Evolutionary conservation across 2,888 invertebrate species (phyloP), one percentile per base, ranked within the genome.

Genomic region (Dione vanillae): DNA sequence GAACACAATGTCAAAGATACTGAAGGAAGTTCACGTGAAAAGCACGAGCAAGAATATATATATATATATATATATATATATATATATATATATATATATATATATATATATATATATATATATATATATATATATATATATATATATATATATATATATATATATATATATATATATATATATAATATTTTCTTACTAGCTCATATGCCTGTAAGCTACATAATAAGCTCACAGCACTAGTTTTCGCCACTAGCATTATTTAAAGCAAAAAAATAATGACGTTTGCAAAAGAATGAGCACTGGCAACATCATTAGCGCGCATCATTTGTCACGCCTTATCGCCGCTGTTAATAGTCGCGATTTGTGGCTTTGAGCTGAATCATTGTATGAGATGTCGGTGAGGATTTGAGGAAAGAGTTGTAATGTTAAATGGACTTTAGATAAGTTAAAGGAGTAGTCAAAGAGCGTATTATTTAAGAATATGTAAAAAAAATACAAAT

Each of bases 281-380:
- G 62, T 52, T 61, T 52, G 2, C 68, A 54, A 35, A 68, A 45
- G 51, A 16, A 9, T 27, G 43, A 16, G 52, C 14, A 16, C 6
- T n/a, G 19, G 37, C 75, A 69, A 76, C 82, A 86, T 86, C 86
- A 86, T 88, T 87, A 87, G 86, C 73, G 75, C 77, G 62, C 72
- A 79, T 83, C 86, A 82, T 88, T 87, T 85, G 85, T 87, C 86
- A 86, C 82, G 77, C 80, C 83, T 86, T 87, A 86, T 84, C 87
- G 80, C 82, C 83, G 80, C 78, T 79, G 80, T 81, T 83, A 83
- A 83, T 83, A 82, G 83, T 80, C 78, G 79, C 81, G 83, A 84
- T 85, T 86, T 82, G 83, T 84, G 69, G 79, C 75, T 71, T 76
- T 79, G 78, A 45, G 61, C 59, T 61, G 77, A 67, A 61, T 78